Base-by-base conservation (phyloP, 2,888 invertebrate species). In the Globia sparganii region DNA sequence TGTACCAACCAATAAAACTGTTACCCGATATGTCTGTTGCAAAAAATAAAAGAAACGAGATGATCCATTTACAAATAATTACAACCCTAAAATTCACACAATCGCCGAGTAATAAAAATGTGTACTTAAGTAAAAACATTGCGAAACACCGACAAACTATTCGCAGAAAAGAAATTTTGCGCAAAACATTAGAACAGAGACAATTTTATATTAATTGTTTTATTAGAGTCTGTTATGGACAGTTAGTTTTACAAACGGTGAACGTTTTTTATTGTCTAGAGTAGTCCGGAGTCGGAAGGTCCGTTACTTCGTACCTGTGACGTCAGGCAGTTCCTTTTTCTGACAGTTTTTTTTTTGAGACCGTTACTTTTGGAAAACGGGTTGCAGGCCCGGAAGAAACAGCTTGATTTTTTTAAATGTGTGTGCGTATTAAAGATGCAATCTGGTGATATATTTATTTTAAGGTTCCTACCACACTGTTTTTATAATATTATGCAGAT, bases 151-250 rank as follows among this genome's bases (percentile, higher is more conserved):
- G 87, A 86, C 91, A 90, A 84, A 87, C 66, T 80, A 86, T 95
- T 94, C 94, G 86, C 87, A 91, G 95, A 94, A 95, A 94, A 95
- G 94, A 95, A 95, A 94, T 95, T 93, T 95, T 94, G 95, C 94
- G 90, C 93, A 95, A 77, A 94, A 87, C 72, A 68, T 65, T 86
- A 84, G 88, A 88, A 90, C 46, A 43, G 40, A 81, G 75, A 81
- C 61, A 83, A 34, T 84, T 84, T 77, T 67, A 80, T 82, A 84
- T 84, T 90, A 87, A 90, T 92, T 90, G 90, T 89, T 93, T 93
- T 92, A 92, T 92, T 90, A 81, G 80, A 74, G 64, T 80, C 81
- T 86, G 83, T 87, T 78, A 75, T 0, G 68, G 53, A 86, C 89
- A 84, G 89, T 88, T 88, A 85, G 76, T 85, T 79, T 88, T 84